Evolutionary conservation across 1,140 invertebrate genomes (phyloP).

Genomic region (Drosophila mauritiana): DNA sequence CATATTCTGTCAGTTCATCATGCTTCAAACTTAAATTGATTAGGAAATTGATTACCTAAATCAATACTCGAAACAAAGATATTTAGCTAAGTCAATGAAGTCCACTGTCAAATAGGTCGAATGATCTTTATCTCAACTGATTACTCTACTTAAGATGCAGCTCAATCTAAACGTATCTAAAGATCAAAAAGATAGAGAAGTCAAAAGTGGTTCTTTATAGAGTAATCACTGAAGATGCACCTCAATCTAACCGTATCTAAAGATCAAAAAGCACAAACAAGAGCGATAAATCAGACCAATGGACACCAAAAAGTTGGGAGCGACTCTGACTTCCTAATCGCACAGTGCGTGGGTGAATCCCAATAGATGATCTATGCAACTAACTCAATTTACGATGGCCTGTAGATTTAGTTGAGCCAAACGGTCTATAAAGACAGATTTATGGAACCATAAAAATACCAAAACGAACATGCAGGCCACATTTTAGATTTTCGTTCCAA

Average conservation of each 20-base stretch:
- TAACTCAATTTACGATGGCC: slow-evolving; percentile 54
- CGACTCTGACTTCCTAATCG: slow-evolving; percentile 8
- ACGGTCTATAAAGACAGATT: slow-evolving; percentile 63
- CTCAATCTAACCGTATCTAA: background rate
- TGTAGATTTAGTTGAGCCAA: slow-evolving; percentile 46
- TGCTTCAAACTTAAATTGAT: background rate
- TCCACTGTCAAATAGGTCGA: background rate
- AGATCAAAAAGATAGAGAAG: background rate
- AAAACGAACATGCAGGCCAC: slow-evolving; percentile 44
- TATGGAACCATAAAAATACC: slow-evolving; percentile 68
- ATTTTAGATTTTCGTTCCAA: slow-evolving; percentile 63
- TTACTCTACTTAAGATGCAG: no score
- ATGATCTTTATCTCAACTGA: no score
- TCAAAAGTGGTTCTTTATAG: background rate
- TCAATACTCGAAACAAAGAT: background rate
- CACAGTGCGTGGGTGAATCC: slow-evolving; percentile 25
- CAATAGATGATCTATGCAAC: slow-evolving; percentile 58
- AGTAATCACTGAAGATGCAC: background rate
- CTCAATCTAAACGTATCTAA: no score
- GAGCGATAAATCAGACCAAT: slow-evolving; percentile 36
- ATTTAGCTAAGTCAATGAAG: background rate
- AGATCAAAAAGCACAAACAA: slow-evolving; percentile 31
- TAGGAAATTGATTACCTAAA: background rate
- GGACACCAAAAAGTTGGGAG: slow-evolving; percentile 8
- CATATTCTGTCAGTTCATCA: background rate